Evolutionary conservation across 2,113 vertebrate species (phyloP), one percentile per base, ranked within the genome.

Genomic region (Cyphomyrus plagiostoma): DNA sequence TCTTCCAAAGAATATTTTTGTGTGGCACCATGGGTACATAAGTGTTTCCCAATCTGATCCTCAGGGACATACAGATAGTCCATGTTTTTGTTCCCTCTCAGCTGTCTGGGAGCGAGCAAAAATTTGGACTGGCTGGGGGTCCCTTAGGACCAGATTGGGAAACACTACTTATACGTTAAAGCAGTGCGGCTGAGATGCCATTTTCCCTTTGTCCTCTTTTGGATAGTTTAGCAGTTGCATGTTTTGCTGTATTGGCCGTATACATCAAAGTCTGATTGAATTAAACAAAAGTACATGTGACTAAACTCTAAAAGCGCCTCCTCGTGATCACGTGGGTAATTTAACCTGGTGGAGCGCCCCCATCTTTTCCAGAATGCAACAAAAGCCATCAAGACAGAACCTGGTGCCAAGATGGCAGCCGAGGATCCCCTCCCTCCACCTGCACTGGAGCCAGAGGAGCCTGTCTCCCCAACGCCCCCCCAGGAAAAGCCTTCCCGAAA

Each of bases 301-400:
- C 48, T 39, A 70, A 70, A 70, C n/a, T 70, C 86, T 87, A 5
- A 53, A 19, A 48, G 11, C 19, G 6, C 87, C 42, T 66, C 58
- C 58, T 10, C 6, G 5, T 23, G 15, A 83, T 85, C 19, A 35
- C 42, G 23, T 49, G 70, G 74, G 30, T 52, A 17, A 39, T 49
- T 50, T 87, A 56, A 82, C 39, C 21, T 82, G 26, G 2, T 39
- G 15, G 52, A 39, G 15, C 86, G 84, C 30, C 19, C 89, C 42
- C 58, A 84, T 30, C 90, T 26, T 62, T 89, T 0, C 85, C 91
- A 99, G 98, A 99, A 97, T 13, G 97, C 97, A 91, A 97, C 97
- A 17, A 99, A 98, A 96, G 96, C 96, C 93, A 95, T 95, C 93
- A 98, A 97, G 94, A 96, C 95, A 0, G 98, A 98, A 91, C 92